Percentiles rank a stretch among this genome's conserved stretches.
phyloP scores from a whole-genome alignment of 1,140 invertebrate genomes.

The Temnothorax curvispinosus region DNA sequence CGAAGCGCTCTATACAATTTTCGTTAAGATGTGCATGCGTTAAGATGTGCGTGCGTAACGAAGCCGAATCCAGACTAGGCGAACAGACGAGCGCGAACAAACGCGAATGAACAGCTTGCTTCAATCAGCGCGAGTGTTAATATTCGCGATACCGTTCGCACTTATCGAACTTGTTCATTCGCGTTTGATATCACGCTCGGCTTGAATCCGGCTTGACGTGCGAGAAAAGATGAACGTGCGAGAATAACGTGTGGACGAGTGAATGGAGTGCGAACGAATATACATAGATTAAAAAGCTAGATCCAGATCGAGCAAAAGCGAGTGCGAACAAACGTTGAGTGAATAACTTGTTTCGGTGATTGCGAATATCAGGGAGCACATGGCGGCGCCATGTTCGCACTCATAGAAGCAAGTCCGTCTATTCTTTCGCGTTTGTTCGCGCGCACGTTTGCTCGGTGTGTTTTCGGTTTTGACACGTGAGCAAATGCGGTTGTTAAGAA shows the following conservation, averaged over 20 bases:
- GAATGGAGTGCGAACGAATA: slow-evolving; percentile 21
- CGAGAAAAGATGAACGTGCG: slow-evolving; percentile 16
- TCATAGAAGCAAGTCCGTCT: background rate
- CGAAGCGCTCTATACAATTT: slow-evolving; percentile 62
- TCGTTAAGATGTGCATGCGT: slow-evolving; percentile 49
- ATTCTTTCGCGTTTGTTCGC: background rate
- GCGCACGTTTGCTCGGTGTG: too few species aligned
- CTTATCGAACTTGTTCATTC: background rate
- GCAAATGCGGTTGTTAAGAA: slow-evolving; percentile 24
- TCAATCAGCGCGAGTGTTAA: background rate
- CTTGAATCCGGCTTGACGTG: background rate
- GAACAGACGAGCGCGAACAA: background rate
- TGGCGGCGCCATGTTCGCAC: background rate
- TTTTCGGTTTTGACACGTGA: background rate
- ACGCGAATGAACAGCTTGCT: background rate
- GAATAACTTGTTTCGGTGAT: background rate
- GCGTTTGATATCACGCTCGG: background rate
- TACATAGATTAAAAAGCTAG: slow-evolving; percentile 1
- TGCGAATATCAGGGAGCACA: background rate
- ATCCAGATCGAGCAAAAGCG: background rate
- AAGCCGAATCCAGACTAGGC: background rate
- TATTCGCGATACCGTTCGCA: background rate
- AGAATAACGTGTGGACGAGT: background rate
- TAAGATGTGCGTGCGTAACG: slow-evolving; percentile 33
- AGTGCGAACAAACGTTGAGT: background rate